Percentiles rank a stretch among this genome's conserved stretches.
Evolutionary conservation across 2,888 invertebrate genomes (phyloP).

Genomic region (Lasioglossum morio): DNA sequence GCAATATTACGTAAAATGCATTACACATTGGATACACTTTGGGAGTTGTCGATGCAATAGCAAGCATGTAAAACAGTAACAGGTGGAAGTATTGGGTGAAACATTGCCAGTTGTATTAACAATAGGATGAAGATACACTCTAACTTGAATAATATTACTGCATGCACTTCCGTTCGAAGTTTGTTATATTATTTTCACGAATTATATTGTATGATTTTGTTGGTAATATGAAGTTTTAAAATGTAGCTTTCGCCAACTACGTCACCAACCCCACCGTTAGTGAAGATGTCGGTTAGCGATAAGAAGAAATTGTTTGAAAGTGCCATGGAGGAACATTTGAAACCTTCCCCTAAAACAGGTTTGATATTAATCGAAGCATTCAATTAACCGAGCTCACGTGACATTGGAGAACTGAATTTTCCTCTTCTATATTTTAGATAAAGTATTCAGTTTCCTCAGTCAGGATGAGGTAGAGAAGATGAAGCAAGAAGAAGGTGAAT

Average conservation of each 20-base stretch:
- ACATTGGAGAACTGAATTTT: background rate
- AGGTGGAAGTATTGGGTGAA: constrained; percentile 6
- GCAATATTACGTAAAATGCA: constrained; percentile 6
- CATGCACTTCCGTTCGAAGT: constrained; percentile 7
- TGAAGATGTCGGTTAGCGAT: constrained; percentile 95
- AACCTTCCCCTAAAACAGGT: constrained; percentile 94
- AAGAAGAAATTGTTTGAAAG: constrained; percentile 98
- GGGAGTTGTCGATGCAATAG: background rate
- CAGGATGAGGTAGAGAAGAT: constrained; percentile 97
- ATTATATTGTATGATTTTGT: background rate
- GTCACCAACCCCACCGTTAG: constrained; percentile 90
- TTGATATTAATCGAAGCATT: constrained; percentile 66
- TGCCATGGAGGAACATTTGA: constrained; percentile 96
- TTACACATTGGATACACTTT: constrained; percentile 16
- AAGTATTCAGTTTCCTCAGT: constrained; percentile 97
- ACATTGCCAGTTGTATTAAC: background rate
- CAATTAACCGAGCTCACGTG: background rate
- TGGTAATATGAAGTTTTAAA: constrained; percentile 57
- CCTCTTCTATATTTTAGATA: constrained; percentile 87
- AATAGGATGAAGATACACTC: background rate
- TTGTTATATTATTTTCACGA: background rate
- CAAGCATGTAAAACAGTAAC: constrained; percentile 16
- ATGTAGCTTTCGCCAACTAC: constrained; percentile 85
- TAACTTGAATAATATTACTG: constrained; percentile 1
- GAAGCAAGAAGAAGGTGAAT: constrained; percentile 93